These are phyloP conservation scores for Nymphalis c-album DNA, from an alignment of 2,888 invertebrate species.

Conservation along the genomic window DNA sequence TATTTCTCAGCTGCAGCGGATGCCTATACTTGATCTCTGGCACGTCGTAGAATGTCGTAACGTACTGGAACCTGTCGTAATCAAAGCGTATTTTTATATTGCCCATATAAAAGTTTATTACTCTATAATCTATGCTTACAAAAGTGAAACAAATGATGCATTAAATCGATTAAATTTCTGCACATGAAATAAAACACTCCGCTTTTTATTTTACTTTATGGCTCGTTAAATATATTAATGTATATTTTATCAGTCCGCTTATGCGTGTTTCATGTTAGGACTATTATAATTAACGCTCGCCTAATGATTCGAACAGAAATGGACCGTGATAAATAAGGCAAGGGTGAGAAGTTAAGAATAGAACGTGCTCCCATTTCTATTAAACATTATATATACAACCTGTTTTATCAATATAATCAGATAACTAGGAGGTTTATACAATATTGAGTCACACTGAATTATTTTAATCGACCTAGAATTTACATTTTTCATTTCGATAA, in stretches of 20 bases:
- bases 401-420: background rate
- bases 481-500: slow-evolving; percentile 14
- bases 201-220: background rate
- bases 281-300: slow-evolving; percentile 20
- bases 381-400: slow-evolving; percentile 2
- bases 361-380: slow-evolving; percentile 7
- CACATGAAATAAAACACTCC: background rate
- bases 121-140: slow-evolving; percentile 3
- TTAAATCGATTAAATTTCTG: slow-evolving; percentile 2
- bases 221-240: background rate
- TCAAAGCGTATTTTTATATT: slow-evolving; percentile 21
- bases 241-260: background rate
- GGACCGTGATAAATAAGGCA: slow-evolving; percentile 17
- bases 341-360: slow-evolving; percentile 21
- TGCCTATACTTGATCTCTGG: slow-evolving; percentile 35
- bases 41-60: slow-evolving; percentile 35
- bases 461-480: slow-evolving; percentile 15
- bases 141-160: slow-evolving; percentile 1
- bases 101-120: slow-evolving; percentile 12
- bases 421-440: background rate
- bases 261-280: slow-evolving; percentile 1
- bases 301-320: slow-evolving; percentile 26
- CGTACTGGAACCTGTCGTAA: slow-evolving; percentile 32
- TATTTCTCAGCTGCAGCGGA: slow-evolving; percentile 20
- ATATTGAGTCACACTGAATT: background rate